Percentiles rank a stretch among this genome's conserved stretches.
phyloP scores from a whole-genome alignment of 2,888 invertebrate genomes.

The Mimumesa dahlbomi region DNA sequence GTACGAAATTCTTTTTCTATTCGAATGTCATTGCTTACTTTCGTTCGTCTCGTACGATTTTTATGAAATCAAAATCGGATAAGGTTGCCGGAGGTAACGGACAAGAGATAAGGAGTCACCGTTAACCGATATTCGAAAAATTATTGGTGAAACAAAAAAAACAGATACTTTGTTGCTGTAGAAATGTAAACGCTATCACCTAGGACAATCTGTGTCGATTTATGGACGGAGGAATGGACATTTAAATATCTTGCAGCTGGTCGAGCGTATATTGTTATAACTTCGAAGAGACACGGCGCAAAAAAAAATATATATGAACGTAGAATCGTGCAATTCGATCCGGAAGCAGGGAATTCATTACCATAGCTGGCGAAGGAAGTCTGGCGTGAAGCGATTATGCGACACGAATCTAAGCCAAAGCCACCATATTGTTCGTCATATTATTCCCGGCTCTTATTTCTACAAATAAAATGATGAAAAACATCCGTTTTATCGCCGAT shows the following conservation, averaged over 20 bases:
- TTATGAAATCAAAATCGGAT: not conserved
- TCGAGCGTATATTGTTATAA: slow-evolving; percentile 29
- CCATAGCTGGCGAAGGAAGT: slow-evolving; percentile 55
- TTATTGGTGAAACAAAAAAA: slow-evolving; percentile 3
- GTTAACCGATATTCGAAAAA: not conserved
- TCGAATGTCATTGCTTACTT: not conserved
- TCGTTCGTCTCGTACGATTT: slow-evolving; percentile 1
- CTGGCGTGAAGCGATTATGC: slow-evolving; percentile 23
- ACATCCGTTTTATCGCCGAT: too few relatives aligned
- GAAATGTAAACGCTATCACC: slow-evolving; percentile 11
- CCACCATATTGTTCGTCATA: not conserved
- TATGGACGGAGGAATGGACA: slow-evolving; percentile 7
- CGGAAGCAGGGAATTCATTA: slow-evolving; percentile 58
- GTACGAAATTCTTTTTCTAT: not conserved
- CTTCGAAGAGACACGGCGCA: not conserved
- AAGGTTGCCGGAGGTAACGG: not conserved
- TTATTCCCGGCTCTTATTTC: not conserved
- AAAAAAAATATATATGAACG: slow-evolving; percentile 27
- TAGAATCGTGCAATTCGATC: slow-evolving; percentile 43
- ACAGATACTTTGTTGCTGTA: slow-evolving; percentile 22
- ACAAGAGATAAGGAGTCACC: not conserved
- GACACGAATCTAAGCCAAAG: slow-evolving; percentile 4
- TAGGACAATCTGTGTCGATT: not conserved
- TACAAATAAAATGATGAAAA: too few relatives aligned
- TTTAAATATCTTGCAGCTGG: slow-evolving; percentile 26